Base-by-base conservation (phyloP, 2,888 invertebrate genomes). In the Orthosia gothica region DNA sequence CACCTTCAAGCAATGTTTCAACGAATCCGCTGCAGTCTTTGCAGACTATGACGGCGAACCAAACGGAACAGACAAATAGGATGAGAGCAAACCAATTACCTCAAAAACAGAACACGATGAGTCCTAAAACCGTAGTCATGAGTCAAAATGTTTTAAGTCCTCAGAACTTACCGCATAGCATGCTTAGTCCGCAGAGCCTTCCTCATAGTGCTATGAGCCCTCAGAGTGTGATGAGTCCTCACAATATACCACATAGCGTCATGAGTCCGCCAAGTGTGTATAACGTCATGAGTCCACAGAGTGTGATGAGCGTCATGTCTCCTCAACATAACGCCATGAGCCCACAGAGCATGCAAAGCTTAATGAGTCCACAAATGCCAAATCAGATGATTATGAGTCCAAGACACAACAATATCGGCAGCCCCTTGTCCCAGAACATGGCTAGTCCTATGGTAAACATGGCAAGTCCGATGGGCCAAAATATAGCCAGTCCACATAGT, bases 271-370 rank as follows among this genome's bases (percentile, higher is more conserved):
- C 95, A 0, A 96, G 94, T 72, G 92, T 92, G 0, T 95, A 95
- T 73, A 96, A 95, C 68, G 95, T 96, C 1, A 95, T 97, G 95
- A 96, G 96, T 71, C 96, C 96, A 2, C 96, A 96, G 79, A 96
- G 95, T 72, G 95, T 94, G 2, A 95, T 96, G 96, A 96, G 96
- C 70, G 96, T 96, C n/a, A 96, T 96, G 95, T 96, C 95, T 55
- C 95, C 96, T 5, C 96, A 94, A 83, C 95, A 96, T 73, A 96
- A 95, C 57, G 95, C 94, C 1, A 95, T 96, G 96, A 96, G 96
- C 74, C 96, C 96, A 2, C 95, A 96, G 86, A 96, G 95, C 72
- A 95, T 95, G 93, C 96, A 94, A 79, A 95, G 95, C 62, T 82
- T 96, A 15, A 93, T 96, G 95, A 96, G 96, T 79, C 96, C 96